Conservation (phyloP, 2,888 invertebrate species). For the Scaptomyza flava region DNA sequence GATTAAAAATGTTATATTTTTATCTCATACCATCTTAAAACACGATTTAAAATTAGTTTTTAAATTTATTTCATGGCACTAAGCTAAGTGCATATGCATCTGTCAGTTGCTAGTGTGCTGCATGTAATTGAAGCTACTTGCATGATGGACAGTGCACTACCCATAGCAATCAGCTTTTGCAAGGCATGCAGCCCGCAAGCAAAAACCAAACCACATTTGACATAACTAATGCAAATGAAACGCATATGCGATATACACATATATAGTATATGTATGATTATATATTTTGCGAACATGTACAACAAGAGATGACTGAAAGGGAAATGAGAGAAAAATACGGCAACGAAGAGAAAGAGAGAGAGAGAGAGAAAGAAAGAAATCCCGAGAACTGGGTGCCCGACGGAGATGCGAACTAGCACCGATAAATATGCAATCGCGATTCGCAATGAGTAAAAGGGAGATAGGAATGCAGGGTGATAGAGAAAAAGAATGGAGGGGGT, state of each 20-base stretch:
- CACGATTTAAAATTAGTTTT: no score
- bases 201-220: not conserved
- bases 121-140: not conserved
- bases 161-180: slow-evolving; percentile 39
- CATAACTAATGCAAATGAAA: slow-evolving; percentile 32
- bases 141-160: not conserved
- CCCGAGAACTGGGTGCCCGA: slow-evolving; percentile 5
- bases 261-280: slow-evolving; percentile 4
- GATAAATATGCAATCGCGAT: slow-evolving; percentile 68
- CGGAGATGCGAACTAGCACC: slow-evolving; percentile 29
- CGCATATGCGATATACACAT: slow-evolving; percentile 11
- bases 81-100: no score
- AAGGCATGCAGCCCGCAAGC: not conserved
- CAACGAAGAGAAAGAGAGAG: not conserved
- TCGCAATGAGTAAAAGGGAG: slow-evolving; percentile 20
- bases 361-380: not conserved
- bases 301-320: not conserved
- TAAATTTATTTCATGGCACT: not conserved
- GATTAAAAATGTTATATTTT: no score
- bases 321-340: not conserved
- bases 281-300: slow-evolving; percentile 1
- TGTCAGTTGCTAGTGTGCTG: no score
- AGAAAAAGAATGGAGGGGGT: not conserved
- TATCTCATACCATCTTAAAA: no score
- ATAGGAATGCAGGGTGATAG: slow-evolving; percentile 1